Evolutionary conservation across 2,113 vertebrate genomes (phyloP).

Genomic region (Rhodinocichla rosea): DNA sequence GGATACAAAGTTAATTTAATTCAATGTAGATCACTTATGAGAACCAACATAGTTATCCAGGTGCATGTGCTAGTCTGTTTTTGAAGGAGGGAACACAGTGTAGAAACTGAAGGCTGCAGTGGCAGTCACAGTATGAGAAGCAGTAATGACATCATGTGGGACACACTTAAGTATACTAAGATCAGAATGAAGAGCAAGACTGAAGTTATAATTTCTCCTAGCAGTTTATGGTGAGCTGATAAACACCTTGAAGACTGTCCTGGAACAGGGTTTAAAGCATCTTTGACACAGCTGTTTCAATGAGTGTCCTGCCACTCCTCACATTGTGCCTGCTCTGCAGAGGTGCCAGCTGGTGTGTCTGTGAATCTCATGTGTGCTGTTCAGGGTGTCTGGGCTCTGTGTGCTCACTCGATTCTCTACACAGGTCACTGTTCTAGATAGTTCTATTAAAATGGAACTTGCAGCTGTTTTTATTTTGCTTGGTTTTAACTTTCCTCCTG

Average conservation of each 20-base stretch:
- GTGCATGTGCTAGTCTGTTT: neutral
- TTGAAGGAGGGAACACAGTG: neutral
- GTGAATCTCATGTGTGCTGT: neutral
- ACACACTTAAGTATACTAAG: neutral
- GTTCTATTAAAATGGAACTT: neutral
- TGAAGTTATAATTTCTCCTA: neutral
- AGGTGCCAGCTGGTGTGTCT: neutral
- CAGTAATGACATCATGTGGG: neutral
- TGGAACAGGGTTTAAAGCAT: neutral
- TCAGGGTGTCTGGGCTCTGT: neutral
- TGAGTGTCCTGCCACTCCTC: neutral
- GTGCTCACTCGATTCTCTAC: neutral
- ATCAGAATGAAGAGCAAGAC: neutral
- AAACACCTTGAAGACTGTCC: neutral
- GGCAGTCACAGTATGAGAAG: neutral
- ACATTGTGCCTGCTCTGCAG: neutral
- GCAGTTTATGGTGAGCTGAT: neutral
- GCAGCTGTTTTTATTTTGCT: neutral
- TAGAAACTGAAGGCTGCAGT: neutral
- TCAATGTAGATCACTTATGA: neutral
- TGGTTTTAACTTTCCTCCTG: neutral
- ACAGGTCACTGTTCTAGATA: neutral
- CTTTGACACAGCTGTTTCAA: neutral
- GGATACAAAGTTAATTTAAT: neutral
- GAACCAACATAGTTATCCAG: accelerated